Evolutionary conservation across 2,113 vertebrate genomes (phyloP).

Genomic region (Clupea harengus): DNA sequence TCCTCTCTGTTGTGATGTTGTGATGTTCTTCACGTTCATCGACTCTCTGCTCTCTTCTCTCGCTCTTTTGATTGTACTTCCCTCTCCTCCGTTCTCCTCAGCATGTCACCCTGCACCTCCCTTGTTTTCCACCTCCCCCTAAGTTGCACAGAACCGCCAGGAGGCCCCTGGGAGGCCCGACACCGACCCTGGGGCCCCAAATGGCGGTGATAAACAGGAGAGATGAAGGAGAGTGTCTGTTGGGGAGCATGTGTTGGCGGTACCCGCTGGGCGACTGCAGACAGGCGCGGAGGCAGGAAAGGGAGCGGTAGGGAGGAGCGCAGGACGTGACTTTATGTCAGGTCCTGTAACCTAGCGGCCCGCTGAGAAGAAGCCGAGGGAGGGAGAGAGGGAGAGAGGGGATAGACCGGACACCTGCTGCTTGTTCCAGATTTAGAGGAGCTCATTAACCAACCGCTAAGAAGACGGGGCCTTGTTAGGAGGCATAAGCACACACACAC

Average conservation of each 20-base stretch:
- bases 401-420: constrained; percentile 2
- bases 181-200: neutral
- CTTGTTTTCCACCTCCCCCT: neutral
- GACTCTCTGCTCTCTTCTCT: neutral
- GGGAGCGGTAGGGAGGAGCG: neutral
- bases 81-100: neutral
- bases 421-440: neutral
- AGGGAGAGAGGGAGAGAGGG: neutral
- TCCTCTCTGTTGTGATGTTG: neutral
- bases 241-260: neutral
- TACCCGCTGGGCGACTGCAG: neutral
- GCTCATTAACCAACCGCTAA: neutral
- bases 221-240: neutral
- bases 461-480: neutral
- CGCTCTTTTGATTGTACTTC: neutral
- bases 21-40: neutral
- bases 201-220: neutral
- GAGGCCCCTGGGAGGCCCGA: neutral
- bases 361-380: neutral
- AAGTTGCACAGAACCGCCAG: neutral
- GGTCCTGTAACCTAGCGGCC: neutral
- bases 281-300: neutral
- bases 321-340: no score
- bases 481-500: neutral
- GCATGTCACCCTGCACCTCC: neutral